Percentiles rank a stretch among this genome's conserved stretches.
These are phyloP conservation scores for Conopomorpha cramerella DNA, from an alignment of 1,140 invertebrate genomes.

Conservation along the genomic window DNA sequence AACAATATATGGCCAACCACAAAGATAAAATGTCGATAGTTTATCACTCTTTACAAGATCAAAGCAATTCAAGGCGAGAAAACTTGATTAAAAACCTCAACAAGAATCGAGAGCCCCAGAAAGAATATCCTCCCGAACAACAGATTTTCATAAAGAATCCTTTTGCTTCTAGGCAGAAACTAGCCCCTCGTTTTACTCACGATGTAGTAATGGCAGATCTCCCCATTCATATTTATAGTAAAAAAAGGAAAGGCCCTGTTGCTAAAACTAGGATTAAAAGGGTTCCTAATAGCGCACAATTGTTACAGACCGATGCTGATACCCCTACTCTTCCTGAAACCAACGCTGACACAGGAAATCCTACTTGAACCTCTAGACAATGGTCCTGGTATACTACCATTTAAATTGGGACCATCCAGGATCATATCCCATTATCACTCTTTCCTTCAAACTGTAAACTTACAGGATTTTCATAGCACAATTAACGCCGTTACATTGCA, in stretches of 20 bases:
- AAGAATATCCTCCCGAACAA: not conserved
- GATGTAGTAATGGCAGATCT: too few relatives aligned
- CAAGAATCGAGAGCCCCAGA: not conserved
- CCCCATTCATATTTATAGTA: too few relatives aligned
- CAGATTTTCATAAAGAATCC: not conserved
- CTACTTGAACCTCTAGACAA: conserved; percentile 7
- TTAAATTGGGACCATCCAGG: conserved; percentile 5
- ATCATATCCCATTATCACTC: conserved; percentile 8
- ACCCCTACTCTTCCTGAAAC: conserved; percentile 3
- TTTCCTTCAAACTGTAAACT: conserved; percentile 5
- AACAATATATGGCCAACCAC: not conserved
- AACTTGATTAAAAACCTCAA: not conserved
- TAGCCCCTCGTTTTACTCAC: not conserved
- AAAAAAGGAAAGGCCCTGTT: conserved; percentile 8
- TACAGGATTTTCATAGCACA: conserved; percentile 1
- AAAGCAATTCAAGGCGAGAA: not conserved
- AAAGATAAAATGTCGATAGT: not conserved
- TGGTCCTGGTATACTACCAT: conserved; percentile 8
- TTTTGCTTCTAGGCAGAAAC: not conserved
- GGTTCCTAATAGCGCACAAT: conserved; percentile 7
- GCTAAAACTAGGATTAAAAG: conserved; percentile 10
- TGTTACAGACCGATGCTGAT: conserved; percentile 9
- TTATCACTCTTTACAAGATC: not conserved
- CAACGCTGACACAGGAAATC: conserved; percentile 6
- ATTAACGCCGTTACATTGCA: conserved; percentile 6